Evolutionary conservation across 2,888 invertebrate genomes (phyloP).

Genomic region (Sabatieria punctata): DNA sequence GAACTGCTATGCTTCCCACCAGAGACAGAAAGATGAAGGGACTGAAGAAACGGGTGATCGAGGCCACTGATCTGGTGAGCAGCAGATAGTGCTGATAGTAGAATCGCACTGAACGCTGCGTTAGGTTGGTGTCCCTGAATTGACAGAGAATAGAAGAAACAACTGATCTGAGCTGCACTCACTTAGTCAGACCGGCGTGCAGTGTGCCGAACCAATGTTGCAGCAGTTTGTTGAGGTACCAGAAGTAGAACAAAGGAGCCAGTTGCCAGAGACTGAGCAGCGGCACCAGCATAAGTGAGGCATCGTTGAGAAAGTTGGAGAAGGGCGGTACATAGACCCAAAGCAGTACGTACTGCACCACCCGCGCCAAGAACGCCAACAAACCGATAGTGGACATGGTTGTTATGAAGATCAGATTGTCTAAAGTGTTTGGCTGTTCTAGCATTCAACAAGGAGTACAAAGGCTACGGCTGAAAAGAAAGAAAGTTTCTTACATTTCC

Average conservation of each 20-base stretch:
- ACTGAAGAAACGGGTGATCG: neutral
- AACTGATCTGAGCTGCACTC: too few species aligned
- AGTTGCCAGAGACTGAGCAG: neutral
- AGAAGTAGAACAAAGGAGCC: neutral
- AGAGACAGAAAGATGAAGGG: neutral
- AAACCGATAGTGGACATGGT: too few species aligned
- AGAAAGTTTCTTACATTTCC: too few species aligned
- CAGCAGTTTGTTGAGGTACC: neutral
- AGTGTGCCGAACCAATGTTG: neutral
- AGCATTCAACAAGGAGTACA: too few species aligned
- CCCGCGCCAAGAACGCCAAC: too few species aligned
- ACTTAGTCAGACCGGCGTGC: neutral
- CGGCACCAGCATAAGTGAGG: neutral
- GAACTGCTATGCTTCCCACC: neutral
- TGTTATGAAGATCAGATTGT: too few species aligned
- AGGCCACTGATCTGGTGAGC: neutral
- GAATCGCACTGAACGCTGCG: neutral
- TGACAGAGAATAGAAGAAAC: too few species aligned
- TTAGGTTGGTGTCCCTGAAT: neutral
- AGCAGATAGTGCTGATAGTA: neutral
- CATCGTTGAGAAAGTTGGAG: too few species aligned
- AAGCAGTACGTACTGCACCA: too few species aligned
- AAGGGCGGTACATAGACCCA: too few species aligned
- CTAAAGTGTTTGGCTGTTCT: too few species aligned
- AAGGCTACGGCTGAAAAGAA: too few species aligned